These are phyloP conservation scores for Acanthococcus lagerstroemiae DNA, from an alignment of 2,888 invertebrate species.

Conservation along the genomic window DNA sequence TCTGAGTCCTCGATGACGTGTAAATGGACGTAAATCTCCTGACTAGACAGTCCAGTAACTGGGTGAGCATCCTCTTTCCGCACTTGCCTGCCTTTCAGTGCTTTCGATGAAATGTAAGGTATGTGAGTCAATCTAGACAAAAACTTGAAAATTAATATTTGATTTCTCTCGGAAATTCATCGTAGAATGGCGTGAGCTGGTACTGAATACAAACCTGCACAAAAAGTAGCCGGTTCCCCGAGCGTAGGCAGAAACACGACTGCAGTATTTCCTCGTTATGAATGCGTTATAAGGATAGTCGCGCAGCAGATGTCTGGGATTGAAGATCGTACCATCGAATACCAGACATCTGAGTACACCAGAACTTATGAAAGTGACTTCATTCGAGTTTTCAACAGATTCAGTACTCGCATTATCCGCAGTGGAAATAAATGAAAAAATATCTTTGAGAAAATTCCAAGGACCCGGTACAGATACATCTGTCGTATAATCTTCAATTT, in stretches of 20 bases:
- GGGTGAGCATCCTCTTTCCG: not conserved
- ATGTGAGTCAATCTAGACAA: constrained; percentile 3
- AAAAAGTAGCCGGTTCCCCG: not conserved
- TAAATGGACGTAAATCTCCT: constrained; percentile 5
- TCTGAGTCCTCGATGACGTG: not conserved
- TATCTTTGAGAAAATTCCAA: constrained; percentile 13
- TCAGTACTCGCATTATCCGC: not conserved
- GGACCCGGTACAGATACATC: not conserved
- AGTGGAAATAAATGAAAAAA: not conserved
- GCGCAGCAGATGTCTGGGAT: no score
- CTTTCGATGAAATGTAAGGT: not conserved
- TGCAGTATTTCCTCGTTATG: not conserved
- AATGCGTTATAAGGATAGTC: constrained; percentile 6
- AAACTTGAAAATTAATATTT: no score
- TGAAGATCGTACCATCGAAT: no score
- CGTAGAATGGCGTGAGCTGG: no score
- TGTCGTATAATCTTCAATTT: not conserved
- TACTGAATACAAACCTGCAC: constrained; percentile 1
- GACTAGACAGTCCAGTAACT: not conserved
- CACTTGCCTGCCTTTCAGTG: not conserved
- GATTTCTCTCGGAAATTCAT: no score
- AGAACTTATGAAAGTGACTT: not conserved
- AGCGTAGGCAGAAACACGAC: not conserved
- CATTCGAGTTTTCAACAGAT: not conserved
- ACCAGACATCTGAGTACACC: not conserved